These are phyloP conservation scores for Engystomops pustulosus DNA, from an alignment of 2,113 vertebrate species.

Conservation along the genomic window DNA sequence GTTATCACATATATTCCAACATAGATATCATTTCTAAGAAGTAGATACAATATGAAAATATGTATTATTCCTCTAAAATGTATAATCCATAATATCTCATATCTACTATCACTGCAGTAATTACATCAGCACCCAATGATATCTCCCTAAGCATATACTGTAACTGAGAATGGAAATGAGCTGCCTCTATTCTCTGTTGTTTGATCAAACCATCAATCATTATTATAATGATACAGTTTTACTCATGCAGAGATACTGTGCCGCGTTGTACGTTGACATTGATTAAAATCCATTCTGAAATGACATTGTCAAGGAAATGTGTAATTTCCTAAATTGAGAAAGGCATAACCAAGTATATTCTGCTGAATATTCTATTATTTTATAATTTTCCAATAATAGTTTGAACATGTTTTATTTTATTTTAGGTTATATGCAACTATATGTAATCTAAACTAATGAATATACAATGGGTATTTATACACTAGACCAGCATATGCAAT, in stretches of 20 bases:
- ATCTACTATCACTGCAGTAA: not conserved
- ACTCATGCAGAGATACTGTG: not conserved
- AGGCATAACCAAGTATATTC: not conserved
- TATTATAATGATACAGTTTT: no score
- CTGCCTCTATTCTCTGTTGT: not conserved
- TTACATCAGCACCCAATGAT: not conserved
- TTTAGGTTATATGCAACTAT: not conserved
- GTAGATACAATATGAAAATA: not conserved
- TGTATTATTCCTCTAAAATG: not conserved
- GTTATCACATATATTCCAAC: not conserved
- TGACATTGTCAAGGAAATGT: not conserved
- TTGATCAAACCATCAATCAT: not conserved
- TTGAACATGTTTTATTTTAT: no score
- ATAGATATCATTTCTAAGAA: not conserved
- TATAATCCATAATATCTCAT: not conserved
- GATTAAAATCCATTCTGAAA: not conserved
- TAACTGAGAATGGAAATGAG: not conserved
- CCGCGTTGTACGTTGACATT: not conserved
- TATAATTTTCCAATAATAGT: not conserved
- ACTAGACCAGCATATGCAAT: not conserved
- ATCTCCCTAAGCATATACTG: not conserved
- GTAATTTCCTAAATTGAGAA: not conserved
- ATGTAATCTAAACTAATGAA: not conserved
- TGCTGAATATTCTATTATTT: not conserved
- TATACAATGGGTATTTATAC: not conserved